These are phyloP conservation scores for Drosophila subpulchrella DNA, from an alignment of 1,140 invertebrate species.

Conservation along the genomic window DNA sequence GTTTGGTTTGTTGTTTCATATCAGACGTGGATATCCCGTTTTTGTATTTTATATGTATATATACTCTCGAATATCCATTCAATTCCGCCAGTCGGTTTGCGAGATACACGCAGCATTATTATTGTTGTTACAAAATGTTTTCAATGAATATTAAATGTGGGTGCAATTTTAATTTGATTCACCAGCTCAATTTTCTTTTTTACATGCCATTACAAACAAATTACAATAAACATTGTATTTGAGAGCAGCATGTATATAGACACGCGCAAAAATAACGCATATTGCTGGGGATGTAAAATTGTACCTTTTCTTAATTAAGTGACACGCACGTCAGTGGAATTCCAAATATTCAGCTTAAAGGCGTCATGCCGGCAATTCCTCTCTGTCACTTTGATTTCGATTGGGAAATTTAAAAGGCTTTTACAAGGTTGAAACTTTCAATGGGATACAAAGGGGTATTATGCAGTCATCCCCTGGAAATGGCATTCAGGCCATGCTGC, in stretches of 20 bases:
- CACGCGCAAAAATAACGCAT: neutral
- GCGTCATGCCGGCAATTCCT: neutral
- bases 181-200: conserved; percentile 18
- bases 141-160: conserved; percentile 78
- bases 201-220: conserved; percentile 49
- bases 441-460: neutral
- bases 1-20: conserved; percentile 45
- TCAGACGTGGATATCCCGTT: conserved; percentile 31
- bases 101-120: conserved; percentile 55
- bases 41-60: conserved; percentile 36
- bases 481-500: neutral
- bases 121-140: conserved; percentile 73
- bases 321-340: neutral
- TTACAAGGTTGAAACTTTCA: neutral
- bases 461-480: neutral
- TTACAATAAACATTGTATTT: conserved; percentile 73
- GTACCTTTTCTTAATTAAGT: conserved; percentile 20
- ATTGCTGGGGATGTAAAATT: neutral
- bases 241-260: conserved; percentile 3
- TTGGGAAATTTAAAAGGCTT: neutral
- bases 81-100: conserved; percentile 22
- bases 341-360: neutral
- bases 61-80: conserved; percentile 31
- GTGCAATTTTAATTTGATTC: conserved; percentile 61
- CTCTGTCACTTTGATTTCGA: neutral